Evolutionary conservation across 2,113 vertebrate genomes (phyloP).

Genomic region (Sylvilagus bachmani): DNA sequence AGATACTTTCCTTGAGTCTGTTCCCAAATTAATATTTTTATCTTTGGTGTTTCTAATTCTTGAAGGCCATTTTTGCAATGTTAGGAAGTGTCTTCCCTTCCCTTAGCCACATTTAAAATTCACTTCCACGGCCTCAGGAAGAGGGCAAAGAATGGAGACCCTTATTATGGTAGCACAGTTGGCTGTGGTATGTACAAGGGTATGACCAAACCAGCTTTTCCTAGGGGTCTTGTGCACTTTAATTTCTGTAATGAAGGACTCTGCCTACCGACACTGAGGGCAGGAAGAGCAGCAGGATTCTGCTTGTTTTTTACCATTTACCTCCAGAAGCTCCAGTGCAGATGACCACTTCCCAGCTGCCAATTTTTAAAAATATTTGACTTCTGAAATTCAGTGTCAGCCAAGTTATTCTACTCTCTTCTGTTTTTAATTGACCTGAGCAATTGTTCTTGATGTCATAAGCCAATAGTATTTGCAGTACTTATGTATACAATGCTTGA

Average conservation of each 20-base stretch:
- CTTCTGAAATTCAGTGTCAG: conserved; percentile 77
- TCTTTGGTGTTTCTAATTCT: conserved; percentile 56
- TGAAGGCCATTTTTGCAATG: conserved; percentile 81
- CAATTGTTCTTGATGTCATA: conserved; percentile 86
- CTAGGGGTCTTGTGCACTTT: conserved; percentile 88
- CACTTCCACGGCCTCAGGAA: conserved; percentile 73
- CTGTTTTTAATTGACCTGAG: conserved; percentile 81
- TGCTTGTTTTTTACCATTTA: conserved; percentile 78
- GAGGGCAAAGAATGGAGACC: conserved; percentile 57
- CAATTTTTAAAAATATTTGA: conserved; percentile 83
- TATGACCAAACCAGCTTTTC: conserved; percentile 80
- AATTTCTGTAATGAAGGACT: conserved; percentile 85
- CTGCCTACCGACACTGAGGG: conserved; percentile 81
- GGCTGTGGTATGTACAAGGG: conserved; percentile 70
- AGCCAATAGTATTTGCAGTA: conserved; percentile 86
- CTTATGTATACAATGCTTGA: conserved; percentile 89
- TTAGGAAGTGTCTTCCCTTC: conserved; percentile 72
- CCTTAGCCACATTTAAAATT: conserved; percentile 61
- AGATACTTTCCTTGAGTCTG: conserved; percentile 58
- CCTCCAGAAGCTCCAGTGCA: conserved; percentile 79
- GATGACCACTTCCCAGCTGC: conserved; percentile 85
- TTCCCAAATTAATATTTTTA: conserved; percentile 69
- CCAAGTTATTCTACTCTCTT: conserved; percentile 81
- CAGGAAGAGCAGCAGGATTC: conserved; percentile 84
- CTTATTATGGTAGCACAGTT: conserved; percentile 70